phyloP scores from a whole-genome alignment of 2,888 invertebrate species.

The Microplitis manilae region DNA sequence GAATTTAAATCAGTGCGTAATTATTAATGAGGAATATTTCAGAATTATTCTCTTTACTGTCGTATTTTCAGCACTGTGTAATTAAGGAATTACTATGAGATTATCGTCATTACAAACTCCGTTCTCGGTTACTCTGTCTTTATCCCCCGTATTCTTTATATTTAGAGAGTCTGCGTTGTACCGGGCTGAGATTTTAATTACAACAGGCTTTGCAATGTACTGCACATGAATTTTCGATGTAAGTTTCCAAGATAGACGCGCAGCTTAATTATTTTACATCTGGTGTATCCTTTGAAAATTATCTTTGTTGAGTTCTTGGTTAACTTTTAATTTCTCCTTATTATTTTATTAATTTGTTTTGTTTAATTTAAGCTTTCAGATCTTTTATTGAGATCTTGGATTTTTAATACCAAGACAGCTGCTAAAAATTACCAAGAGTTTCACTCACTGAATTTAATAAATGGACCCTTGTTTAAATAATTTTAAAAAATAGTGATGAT shows the following conservation, averaged over 20 bases:
- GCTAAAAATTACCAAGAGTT: too few relatives aligned
- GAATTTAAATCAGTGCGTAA: too few relatives aligned
- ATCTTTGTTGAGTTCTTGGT: too few relatives aligned
- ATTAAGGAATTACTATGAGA: slow-evolving; percentile 57
- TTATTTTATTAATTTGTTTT: too few relatives aligned
- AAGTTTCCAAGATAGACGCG: not conserved
- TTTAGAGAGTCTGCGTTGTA: slow-evolving; percentile 20
- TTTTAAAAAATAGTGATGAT: too few relatives aligned
- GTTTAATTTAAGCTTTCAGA: too few relatives aligned
- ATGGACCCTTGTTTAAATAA: too few relatives aligned
- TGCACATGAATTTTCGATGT: not conserved
- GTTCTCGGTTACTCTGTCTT: slow-evolving; percentile 36
- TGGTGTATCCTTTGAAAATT: not conserved
- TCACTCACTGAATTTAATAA: too few relatives aligned
- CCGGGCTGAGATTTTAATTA: slow-evolving; percentile 55
- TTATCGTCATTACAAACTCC: slow-evolving; percentile 51
- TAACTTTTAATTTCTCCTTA: too few relatives aligned
- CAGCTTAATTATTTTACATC: not conserved
- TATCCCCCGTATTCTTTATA: not conserved
- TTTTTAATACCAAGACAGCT: too few relatives aligned
- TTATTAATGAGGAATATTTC: not conserved
- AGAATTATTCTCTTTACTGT: not conserved
- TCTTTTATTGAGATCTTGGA: too few relatives aligned
- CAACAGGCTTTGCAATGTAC: slow-evolving; percentile 20
- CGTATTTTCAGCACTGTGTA: slow-evolving; percentile 40